These are phyloP conservation scores for Boleophthalmus pectinirostris DNA, from an alignment of 2,113 vertebrate genomes.

Conservation along the genomic window DNA sequence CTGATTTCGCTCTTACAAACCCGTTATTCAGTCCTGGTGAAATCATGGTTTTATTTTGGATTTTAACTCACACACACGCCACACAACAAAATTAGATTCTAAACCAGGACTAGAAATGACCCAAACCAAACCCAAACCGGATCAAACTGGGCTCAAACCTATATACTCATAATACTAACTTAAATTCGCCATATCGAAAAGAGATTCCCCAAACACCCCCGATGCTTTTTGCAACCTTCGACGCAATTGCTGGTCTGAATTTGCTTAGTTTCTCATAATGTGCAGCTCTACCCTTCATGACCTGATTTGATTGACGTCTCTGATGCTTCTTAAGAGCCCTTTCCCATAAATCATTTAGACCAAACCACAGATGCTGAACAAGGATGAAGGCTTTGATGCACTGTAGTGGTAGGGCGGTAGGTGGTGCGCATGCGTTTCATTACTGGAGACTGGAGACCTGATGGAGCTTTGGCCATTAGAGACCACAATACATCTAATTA, in stretches of 20 bases:
- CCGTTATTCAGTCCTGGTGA: too few species aligned
- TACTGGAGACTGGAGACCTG: conserved; percentile 39
- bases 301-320: conserved; percentile 74
- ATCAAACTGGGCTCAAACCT: too few species aligned
- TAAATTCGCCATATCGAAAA: not conserved
- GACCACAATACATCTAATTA: conserved; percentile 57
- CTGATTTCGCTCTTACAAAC: too few species aligned
- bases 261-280: not conserved
- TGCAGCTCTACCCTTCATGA: conserved; percentile 27
- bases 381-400: conserved; percentile 76
- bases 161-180: not conserved
- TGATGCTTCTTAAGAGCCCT: conserved; percentile 47
- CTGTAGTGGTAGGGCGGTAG: conserved; percentile 63
- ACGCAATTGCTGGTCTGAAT: not conserved
- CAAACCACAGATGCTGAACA: conserved; percentile 29
- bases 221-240: not conserved
- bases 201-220: not conserved
- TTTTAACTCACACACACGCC: too few species aligned
- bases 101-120: too few species aligned
- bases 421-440: conserved; percentile 62
- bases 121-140: too few species aligned
- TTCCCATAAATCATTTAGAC: conserved; percentile 31
- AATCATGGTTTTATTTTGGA: too few species aligned
- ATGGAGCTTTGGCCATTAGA: conserved; percentile 14
- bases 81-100: too few species aligned